phyloP scores from a whole-genome alignment of 2,888 invertebrate species.

The Germaria angustata region DNA sequence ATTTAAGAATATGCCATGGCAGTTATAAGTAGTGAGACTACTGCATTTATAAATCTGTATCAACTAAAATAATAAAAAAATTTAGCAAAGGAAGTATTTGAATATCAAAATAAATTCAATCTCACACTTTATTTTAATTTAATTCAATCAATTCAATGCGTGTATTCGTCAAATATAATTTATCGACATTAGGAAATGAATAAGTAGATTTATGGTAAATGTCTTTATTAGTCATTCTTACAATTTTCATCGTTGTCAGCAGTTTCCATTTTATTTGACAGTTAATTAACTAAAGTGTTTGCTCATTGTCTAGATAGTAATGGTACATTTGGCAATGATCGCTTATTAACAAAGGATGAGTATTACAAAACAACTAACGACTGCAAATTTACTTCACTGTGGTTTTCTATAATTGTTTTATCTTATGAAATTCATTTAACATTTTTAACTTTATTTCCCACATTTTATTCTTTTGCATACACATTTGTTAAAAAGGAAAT shows the following conservation, averaged over 20 bases:
- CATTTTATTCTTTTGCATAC: conserved; percentile 37
- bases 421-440: conserved; percentile 27
- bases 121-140: too few species aligned
- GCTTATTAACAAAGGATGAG: not conserved
- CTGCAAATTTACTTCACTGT: not conserved
- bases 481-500: not conserved
- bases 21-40: too few species aligned
- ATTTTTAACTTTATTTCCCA: conserved; percentile 6
- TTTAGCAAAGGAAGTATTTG: too few species aligned
- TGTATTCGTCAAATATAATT: not conserved
- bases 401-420: conserved; percentile 25
- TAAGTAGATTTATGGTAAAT: not conserved
- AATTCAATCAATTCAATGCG: too few species aligned
- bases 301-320: not conserved
- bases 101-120: too few species aligned
- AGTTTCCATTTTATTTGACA: not conserved
- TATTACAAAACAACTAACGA: not conserved
- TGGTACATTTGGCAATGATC: not conserved
- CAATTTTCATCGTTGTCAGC: not conserved
- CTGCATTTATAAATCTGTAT: too few species aligned
- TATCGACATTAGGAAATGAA: not conserved
- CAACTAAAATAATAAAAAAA: too few species aligned
- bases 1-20: too few species aligned
- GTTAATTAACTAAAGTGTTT: conserved; percentile 26
- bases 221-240: not conserved